Evolutionary conservation across 1,140 invertebrate genomes (phyloP), one percentile per base, ranked within the genome.

Genomic region (Euura saliciscinereae): DNA sequence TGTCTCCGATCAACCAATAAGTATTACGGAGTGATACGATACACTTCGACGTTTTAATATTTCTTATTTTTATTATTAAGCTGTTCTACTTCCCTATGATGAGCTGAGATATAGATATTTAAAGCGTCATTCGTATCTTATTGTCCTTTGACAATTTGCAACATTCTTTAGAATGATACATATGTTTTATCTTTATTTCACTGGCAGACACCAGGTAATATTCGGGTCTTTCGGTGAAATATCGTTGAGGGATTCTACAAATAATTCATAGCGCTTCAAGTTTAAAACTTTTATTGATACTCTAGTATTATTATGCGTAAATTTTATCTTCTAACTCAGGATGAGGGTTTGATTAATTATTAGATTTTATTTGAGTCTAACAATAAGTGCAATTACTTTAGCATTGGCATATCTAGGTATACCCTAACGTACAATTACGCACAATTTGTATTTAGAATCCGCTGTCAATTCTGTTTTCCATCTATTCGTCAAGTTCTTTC

Each of bases 1-100:
- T 43, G 68, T 69, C 68, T 45, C 68, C 7, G 45, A 44, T 69
- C 44, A 69, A 45, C 43, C 43, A 45, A 69, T 45, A 70, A 51
- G 51, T 70, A 70, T 70, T 44, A 46, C n/a, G 45, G 13, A 59
- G 51, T 59, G 3, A 3, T 59, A 1, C 11, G 11, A 7, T 59
- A 11, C 51, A 11, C 51, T 8, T 28, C 28, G 28, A 28, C 28
- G 28, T 28, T 28, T 28, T 28, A 28, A 28, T 28, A 28, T 28
- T 28, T 28, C 1, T 28, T 28, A 28, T 28, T 28, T 28, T 28
- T 1, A 28, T 28, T 59, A 11, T 4, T 59, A 8, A 59, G 5
- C 8, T 59, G 13, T 59, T 59, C 28, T 59, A 59, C 51, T 59
- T 59, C 51, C 51, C 51, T n/a, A 59, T 11, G 10, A 6, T 6